Evolutionary conservation across 2,888 invertebrate species (phyloP).

Genomic region (Heliothis peltigera): DNA sequence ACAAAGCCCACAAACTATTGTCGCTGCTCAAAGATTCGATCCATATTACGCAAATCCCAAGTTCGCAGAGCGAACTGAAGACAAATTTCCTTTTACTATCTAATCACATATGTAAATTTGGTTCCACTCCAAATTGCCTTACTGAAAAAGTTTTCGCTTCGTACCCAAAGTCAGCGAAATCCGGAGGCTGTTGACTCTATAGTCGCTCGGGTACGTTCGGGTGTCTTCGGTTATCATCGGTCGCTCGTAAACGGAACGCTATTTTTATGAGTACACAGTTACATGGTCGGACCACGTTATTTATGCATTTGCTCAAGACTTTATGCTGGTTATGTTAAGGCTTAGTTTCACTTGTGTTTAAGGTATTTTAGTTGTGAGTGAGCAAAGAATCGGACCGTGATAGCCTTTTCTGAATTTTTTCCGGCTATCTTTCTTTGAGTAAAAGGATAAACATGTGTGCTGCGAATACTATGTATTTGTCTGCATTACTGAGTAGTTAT

Average conservation of each 20-base stretch:
- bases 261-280: constrained; percentile 80
- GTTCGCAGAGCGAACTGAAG: constrained; percentile 48
- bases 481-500: constrained; percentile 18
- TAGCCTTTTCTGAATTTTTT: constrained; percentile 81
- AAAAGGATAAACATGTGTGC: constrained; percentile 79
- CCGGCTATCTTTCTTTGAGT: constrained; percentile 80
- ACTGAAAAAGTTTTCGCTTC: constrained; percentile 65
- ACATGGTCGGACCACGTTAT: constrained; percentile 56
- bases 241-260: constrained; percentile 75
- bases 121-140: constrained; percentile 66
- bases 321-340: constrained; percentile 53
- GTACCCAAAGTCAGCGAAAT: constrained; percentile 64
- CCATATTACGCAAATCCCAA: constrained; percentile 52
- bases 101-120: constrained; percentile 67
- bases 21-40: constrained; percentile 52
- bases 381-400: constrained; percentile 76
- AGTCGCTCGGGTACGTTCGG: constrained; percentile 74
- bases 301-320: constrained; percentile 64
- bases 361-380: constrained; percentile 16
- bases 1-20: constrained; percentile 23
- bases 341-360: constrained; percentile 58
- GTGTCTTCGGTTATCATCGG: constrained; percentile 79
- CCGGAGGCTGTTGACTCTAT: constrained; percentile 63
- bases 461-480: constrained; percentile 46
- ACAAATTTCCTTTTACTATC: constrained; percentile 64